Base-by-base conservation (phyloP, 2,113 vertebrate genomes). In the Platanista minor region DNA sequence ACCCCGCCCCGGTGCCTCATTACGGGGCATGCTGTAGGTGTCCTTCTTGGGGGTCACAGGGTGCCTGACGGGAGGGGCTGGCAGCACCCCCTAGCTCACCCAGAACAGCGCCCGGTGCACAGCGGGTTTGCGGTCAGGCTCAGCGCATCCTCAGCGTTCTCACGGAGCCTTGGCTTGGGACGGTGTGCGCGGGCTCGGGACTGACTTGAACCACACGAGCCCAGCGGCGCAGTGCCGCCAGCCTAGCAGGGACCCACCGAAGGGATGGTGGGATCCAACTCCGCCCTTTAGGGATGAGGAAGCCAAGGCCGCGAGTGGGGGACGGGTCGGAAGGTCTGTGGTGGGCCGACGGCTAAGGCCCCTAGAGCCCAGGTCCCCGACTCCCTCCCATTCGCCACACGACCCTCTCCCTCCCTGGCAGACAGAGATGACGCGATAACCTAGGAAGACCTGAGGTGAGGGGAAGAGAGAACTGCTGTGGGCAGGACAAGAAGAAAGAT, bases 211-310 rank as follows among this genome's bases (percentile, higher is more conserved):
- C 41, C 21, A 3, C 17, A 12, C 14, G 10, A 18, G n/a, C 31
- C 59, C 33, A 0, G 14, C 1, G 36, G 74, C 86, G 62, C 8
- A 5, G 2, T 12, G 1, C 0, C 1, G 9, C 39, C 0, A 7
- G 43, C 41, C n/a, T 1, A 21, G 61, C 25, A 13, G 11, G 8
- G 36, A 5, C 41, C 54, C 5, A 8, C 49, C 43, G 7, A 4
- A 1, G 36, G 12, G 29, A 11, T 6, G 8, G 0, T 1, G 39
- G 39, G 2, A 15, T 11, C 75, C 27, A 1, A 39, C 1, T 89
- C 18, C 62, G 39, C 74, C 27, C 36, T 15, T 75, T 10, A 29
- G 31, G n/a, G 69, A 39, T 13, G 21, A 84, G 54, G 36, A 46
- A 33, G 3, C 64, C 43, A 33, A 17, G 29, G 66, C 23, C 39